Conservation (phyloP, 2,888 invertebrate genomes). For the Erannis defoliaria region DNA sequence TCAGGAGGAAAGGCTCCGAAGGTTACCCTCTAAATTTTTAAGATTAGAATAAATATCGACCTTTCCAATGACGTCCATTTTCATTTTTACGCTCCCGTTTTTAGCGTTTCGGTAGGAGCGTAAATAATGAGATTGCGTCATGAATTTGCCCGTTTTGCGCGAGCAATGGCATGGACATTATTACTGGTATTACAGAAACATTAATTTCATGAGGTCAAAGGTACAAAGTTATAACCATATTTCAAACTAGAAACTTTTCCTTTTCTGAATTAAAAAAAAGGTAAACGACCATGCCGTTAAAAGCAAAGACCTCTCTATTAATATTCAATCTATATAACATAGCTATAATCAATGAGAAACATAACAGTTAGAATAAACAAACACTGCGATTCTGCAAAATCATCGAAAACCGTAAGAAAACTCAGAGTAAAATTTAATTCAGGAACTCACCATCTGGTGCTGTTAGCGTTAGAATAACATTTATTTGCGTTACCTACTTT, state of each 20-base stretch:
- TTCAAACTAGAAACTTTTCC: neutral
- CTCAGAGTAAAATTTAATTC: conserved; percentile 29
- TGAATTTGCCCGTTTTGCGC: conserved; percentile 13
- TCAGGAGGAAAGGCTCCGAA: conserved; percentile 28
- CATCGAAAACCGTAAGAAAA: conserved; percentile 18
- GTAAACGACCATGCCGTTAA: neutral
- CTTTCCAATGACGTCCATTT: conserved; percentile 30
- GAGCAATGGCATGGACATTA: conserved; percentile 24
- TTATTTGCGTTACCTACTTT: conserved; percentile 28
- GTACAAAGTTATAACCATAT: conserved; percentile 6
- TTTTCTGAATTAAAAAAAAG: neutral
- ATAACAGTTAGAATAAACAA: conserved; percentile 8
- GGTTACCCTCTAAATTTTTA: conserved; percentile 12
- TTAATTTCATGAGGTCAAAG: conserved; percentile 25
- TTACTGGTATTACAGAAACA: conserved; percentile 12
- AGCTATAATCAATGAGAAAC: conserved; percentile 12
- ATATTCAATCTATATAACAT: conserved; percentile 11
- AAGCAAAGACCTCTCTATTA: conserved; percentile 8
- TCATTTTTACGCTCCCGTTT: conserved; percentile 28
- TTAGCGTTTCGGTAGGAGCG: conserved; percentile 25
- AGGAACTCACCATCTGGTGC: conserved; percentile 31
- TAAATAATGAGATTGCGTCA: conserved; percentile 20
- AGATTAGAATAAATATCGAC: conserved; percentile 14
- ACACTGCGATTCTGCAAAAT: conserved; percentile 16
- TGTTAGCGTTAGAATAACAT: conserved; percentile 24